These are phyloP conservation scores for Therioaphis trifolii DNA, from an alignment of 2,888 invertebrate genomes.

Conservation along the genomic window DNA sequence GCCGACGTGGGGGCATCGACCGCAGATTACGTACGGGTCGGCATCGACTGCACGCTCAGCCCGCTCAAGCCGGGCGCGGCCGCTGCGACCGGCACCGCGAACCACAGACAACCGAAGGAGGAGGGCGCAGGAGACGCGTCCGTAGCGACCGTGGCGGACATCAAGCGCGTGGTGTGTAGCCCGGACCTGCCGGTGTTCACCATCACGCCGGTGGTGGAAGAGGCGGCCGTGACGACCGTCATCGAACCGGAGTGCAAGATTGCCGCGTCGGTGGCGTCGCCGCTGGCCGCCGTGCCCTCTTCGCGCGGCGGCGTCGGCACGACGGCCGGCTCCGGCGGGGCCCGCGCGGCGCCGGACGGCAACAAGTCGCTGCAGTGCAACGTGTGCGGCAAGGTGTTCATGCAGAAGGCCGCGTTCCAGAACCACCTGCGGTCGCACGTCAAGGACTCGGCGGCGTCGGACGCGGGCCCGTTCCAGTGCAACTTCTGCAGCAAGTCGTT, in stretches of 20 bases:
- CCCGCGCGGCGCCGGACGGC: constrained; percentile 12
- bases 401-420: constrained; percentile 80
- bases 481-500: constrained; percentile 92
- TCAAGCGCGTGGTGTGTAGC: constrained; percentile 74
- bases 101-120: background rate
- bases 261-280: constrained; percentile 64
- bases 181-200: constrained; percentile 72
- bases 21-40: constrained; percentile 69
- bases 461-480: constrained; percentile 84
- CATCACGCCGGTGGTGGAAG: constrained; percentile 65
- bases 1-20: constrained; percentile 65
- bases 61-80: constrained; percentile 69
- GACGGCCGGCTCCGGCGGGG: constrained; percentile 44
- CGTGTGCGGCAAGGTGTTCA: constrained; percentile 80
- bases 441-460: constrained; percentile 72
- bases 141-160: constrained; percentile 68
- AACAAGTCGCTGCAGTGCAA: constrained; percentile 71
- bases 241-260: constrained; percentile 65
- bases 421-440: constrained; percentile 77
- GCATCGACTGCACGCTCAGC: constrained; percentile 68
- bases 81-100: constrained; percentile 68
- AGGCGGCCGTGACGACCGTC: constrained; percentile 64
- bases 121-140: constrained; percentile 45
- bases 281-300: constrained; percentile 64
- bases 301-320: constrained; percentile 34